Evolutionary conservation across 2,113 vertebrate genomes (phyloP), one percentile per base, ranked within the genome.

Genomic region (Syngnathoides biaculeatus): DNA sequence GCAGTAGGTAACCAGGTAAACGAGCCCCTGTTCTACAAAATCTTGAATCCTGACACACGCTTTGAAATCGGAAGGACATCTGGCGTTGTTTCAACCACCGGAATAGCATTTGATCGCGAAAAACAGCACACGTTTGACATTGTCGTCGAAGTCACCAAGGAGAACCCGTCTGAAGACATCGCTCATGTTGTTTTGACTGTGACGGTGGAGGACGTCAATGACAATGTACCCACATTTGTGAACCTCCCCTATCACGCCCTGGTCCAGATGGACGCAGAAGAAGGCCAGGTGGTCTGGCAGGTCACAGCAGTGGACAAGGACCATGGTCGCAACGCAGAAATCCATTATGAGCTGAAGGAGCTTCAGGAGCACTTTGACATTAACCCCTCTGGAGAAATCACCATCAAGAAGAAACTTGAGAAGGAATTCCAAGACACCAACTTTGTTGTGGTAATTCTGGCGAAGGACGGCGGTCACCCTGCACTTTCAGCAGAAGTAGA

Each of bases 1-100:
- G 86, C 94, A 13, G 30, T 96, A n/a, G 97, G 96, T 13, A 95
- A 92, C 85, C 95, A 94, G 67, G 93, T 98, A 68, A 98, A 98
- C 12, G 93, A 96, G 71, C 97, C 97, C 24, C 77, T 98, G 80
- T 98, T 97, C 82, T 98, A 94, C 70, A 92, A 79, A 22, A 96
- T 99, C 79, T 82, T 98, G 68, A 99, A 99, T 81, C 97, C 96
- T 35, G 95, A 98, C 75, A 92, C 73, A 69, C 94, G 92, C 67
- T 98, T 99, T 88, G 90, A 94, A 89, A 93, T 99, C 69, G 94
- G 96, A 81, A 92, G 73, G 69, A 99, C 97, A 0, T 96, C 97
- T 1, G 97, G 97, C 48, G 95, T 98, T 0, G 86, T 99, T 22
- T 95, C 94, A 1, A 95, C 94, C 22, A 98, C 97, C 0, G 96